Evolutionary conservation across 2,113 vertebrate genomes (phyloP).

Genomic region (Corythaixoides concolor): DNA sequence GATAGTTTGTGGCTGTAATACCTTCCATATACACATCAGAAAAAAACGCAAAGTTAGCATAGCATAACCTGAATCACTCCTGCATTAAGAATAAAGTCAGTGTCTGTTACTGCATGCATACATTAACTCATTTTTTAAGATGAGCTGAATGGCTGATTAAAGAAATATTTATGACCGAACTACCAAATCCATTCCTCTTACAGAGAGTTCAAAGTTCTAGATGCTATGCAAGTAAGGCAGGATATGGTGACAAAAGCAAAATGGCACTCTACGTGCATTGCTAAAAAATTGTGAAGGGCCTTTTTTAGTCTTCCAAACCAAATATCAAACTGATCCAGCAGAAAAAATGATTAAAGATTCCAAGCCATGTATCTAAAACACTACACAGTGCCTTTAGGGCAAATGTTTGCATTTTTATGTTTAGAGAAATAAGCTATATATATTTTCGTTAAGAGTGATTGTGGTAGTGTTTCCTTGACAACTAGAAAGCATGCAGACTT

Average conservation of each 20-base stretch:
- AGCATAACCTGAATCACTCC: neutral
- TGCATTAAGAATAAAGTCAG: neutral
- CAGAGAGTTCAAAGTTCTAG: neutral
- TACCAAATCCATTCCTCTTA: neutral
- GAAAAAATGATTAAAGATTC: neutral
- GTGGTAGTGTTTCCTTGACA: neutral
- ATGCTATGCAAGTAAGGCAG: neutral
- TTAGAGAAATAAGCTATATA: neutral
- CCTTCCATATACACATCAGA: constrained; percentile 72
- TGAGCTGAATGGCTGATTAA: neutral
- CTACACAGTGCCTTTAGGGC: neutral
- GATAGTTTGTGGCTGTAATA: constrained; percentile 78
- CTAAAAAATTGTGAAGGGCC: neutral
- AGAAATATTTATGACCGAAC: neutral
- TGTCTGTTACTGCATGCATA: neutral
- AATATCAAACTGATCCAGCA: neutral
- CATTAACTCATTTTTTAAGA: neutral
- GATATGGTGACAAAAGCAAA: neutral
- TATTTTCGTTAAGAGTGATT: neutral
- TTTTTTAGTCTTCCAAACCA: neutral
- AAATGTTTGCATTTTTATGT: neutral
- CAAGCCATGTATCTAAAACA: neutral
- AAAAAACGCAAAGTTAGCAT: constrained; percentile 28
- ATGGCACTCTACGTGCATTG: neutral
- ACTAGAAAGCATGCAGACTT: neutral